Evolutionary conservation across 1,140 invertebrate species (phyloP).

Genomic region (Philotrypesis tridentata): DNA sequence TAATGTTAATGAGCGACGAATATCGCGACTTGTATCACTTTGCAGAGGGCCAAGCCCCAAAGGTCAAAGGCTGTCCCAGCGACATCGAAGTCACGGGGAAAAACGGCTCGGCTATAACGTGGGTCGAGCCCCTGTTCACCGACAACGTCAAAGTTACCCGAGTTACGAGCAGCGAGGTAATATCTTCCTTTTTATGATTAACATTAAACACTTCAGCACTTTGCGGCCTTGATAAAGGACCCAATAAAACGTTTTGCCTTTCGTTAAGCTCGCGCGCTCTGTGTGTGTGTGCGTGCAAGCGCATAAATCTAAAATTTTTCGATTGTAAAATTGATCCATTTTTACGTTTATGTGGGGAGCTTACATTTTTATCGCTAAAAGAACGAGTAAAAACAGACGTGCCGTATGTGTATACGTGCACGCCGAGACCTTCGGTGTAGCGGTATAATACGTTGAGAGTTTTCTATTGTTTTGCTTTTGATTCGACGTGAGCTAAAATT

Average conservation of each 20-base stretch:
- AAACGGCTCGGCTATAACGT: conserved; percentile 71
- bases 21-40: conserved; percentile 51
- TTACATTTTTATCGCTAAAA: neutral
- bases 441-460: no score
- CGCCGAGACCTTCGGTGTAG: no score
- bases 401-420: no score
- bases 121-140: conserved; percentile 76
- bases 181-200: neutral
- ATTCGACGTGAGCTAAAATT: no score
- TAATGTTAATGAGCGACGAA: no score
- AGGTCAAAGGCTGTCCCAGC: conserved; percentile 69
- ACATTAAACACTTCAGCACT: neutral
- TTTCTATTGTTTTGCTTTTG: no score
- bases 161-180: conserved; percentile 74
- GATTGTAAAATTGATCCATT: neutral
- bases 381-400: neutral
- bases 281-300: no score
- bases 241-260: no score
- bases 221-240: neutral
- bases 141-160: conserved; percentile 76
- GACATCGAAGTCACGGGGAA: conserved; percentile 65
- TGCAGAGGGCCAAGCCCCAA: conserved; percentile 70
- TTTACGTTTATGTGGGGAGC: neutral
- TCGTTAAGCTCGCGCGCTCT: no score
- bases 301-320: neutral